Base-by-base conservation (phyloP, 2,113 vertebrate genomes). In the Sander lucioperca region DNA sequence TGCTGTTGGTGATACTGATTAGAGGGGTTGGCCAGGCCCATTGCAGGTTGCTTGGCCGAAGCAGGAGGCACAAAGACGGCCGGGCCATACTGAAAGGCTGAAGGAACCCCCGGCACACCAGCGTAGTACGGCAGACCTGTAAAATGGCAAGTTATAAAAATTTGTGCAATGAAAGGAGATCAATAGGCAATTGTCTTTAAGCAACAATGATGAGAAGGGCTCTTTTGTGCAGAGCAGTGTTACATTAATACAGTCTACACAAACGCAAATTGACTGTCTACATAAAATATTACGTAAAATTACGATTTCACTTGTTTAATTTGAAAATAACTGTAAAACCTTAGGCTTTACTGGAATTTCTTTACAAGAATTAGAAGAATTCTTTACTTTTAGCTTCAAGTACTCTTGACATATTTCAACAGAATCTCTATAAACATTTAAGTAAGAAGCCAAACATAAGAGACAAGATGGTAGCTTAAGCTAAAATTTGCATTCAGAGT, bases 31-130 rank as follows among this genome's bases (percentile, higher is more conserved):
- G 94, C 96, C 72, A 99, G 90, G 79, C 93, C 96, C 93, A 99
- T 95, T 13, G 95, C 88, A 0, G 97, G 97, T 88, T 99, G 98
- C 88, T 99, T 99, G 73, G 97, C 97, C 7, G 97, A 97, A 11
- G 97, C 94, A 19, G 96, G 97, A 91, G 98, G 97, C 81, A 99
- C 97, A 90, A 99, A 99, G 94, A 99, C 96, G 10, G 98, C 95
- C 77, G 97, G 98, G 51, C 96, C 98, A 0, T 99, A 99, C 67
- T 98, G 98, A 94, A 99, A 99, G 76, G 97, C 96, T 77, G 96
- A 97, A 88, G 97, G 98, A 85, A 99, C 95, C 0, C 97, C 97
- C 0, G 97, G 97, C 88, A 97, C 39, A 4, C 97, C 96, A 8
- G 98, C 92, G 0, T 99, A 99, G 83, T 99, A 99, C n/a, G 98